phyloP scores from a whole-genome alignment of 2,888 invertebrate genomes.

The Leucophenga maculata region DNA sequence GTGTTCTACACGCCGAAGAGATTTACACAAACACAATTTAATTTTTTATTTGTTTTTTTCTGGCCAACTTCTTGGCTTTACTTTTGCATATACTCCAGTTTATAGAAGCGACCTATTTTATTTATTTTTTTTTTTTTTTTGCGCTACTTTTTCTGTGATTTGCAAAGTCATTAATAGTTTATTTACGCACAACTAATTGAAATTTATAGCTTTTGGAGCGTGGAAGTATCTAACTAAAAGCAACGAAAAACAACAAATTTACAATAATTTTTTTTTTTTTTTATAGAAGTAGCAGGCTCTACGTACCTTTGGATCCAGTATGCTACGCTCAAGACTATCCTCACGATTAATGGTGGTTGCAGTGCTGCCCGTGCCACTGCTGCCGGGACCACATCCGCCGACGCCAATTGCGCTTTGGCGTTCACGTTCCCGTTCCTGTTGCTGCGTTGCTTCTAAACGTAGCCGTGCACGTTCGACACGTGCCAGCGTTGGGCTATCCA shows the following conservation, averaged over 20 bases:
- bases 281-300: conserved; percentile 3
- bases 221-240: background rate
- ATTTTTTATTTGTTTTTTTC: background rate
- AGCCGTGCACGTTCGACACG: conserved; percentile 76
- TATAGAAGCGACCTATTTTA: conserved; percentile 7
- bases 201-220: background rate
- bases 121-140: background rate
- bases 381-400: conserved; percentile 47
- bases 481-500: conserved; percentile 77
- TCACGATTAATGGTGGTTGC: conserved; percentile 67
- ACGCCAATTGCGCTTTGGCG: conserved; percentile 50
- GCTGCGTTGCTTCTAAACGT: conserved; percentile 73
- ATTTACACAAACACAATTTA: conserved; percentile 13
- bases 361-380: conserved; percentile 57
- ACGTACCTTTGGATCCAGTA: conserved; percentile 68
- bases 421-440: conserved; percentile 47
- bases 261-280: too few species aligned
- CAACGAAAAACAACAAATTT: background rate
- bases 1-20: conserved; percentile 7
- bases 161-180: conserved; percentile 20
- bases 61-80: background rate
- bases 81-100: background rate
- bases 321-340: conserved; percentile 69
- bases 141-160: conserved; percentile 1
- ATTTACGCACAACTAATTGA: conserved; percentile 13